phyloP scores from a whole-genome alignment of 53 echinoderm and acorn worm genomes.

The Temnopleurus reevesii region DNA sequence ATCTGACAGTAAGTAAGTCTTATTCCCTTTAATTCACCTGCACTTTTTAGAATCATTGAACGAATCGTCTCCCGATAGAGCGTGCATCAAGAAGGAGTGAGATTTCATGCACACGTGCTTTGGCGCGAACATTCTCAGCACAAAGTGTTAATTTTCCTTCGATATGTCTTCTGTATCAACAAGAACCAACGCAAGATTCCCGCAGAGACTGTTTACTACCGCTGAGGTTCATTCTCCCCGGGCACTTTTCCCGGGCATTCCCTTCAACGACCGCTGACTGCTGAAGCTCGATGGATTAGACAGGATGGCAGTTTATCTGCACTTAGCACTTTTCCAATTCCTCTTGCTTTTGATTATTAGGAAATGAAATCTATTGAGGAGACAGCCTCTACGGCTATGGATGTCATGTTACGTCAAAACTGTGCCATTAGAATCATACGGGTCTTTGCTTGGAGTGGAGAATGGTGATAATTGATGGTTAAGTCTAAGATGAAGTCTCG shows the following conservation, averaged over 20 bases:
- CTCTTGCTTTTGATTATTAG: no score
- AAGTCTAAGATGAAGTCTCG: no score
- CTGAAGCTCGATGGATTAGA: background rate
- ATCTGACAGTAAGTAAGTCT: background rate
- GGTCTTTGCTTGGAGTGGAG: no score
- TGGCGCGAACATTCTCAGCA: conserved; percentile 12
- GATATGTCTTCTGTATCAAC: conserved; percentile 21
- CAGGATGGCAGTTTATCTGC: background rate
- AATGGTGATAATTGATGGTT: no score
- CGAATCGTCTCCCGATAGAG: background rate
- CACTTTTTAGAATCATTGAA: background rate
- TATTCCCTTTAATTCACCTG: background rate
- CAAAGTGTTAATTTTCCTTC: conserved; percentile 1
- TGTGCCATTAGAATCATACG: background rate
- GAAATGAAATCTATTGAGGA: no score
- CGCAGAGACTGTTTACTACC: background rate
- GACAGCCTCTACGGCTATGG: no score
- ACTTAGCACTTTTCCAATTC: background rate
- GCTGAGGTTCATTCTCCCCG: background rate
- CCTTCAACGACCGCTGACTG: background rate
- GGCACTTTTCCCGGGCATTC: background rate
- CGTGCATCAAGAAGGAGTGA: background rate
- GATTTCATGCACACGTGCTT: background rate
- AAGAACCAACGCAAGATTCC: background rate
- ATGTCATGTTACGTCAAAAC: background rate